phyloP scores from a whole-genome alignment of 1,140 invertebrate species.

The Drosophila elegans region DNA sequence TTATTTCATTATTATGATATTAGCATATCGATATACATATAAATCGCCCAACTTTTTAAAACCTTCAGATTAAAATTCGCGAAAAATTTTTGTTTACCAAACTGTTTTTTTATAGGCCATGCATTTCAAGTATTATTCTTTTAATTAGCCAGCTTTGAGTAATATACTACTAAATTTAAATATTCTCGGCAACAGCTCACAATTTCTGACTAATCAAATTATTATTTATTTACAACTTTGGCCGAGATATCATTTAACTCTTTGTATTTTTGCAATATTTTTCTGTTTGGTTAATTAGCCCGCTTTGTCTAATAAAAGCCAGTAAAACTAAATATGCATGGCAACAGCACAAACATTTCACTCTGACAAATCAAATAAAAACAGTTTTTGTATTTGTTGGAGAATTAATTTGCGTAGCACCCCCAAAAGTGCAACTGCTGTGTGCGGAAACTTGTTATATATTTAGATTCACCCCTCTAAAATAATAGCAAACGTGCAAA shows the following conservation, averaged over 20 bases:
- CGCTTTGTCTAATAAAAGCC: constrained; percentile 13
- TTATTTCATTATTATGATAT: too few relatives aligned
- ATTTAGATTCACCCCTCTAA: constrained; percentile 16
- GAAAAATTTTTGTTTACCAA: constrained; percentile 10
- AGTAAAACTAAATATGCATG: neutral
- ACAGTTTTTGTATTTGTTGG: neutral
- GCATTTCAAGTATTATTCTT: neutral
- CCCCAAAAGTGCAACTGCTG: constrained; percentile 11
- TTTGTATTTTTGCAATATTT: constrained; percentile 10
- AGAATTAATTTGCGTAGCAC: neutral
- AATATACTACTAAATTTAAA: neutral
- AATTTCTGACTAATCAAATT: neutral
- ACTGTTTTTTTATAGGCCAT: neutral
- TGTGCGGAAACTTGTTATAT: constrained; percentile 24
- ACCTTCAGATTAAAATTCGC: constrained; percentile 5
- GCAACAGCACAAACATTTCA: constrained; percentile 7
- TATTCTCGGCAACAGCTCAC: neutral
- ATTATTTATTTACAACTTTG: constrained; percentile 6
- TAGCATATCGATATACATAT: neutral
- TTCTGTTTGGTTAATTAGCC: constrained; percentile 16
- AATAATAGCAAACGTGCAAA: constrained; percentile 13
- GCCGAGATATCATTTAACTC: neutral
- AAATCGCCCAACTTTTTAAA: neutral
- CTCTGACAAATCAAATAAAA: neutral
- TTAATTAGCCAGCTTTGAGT: constrained; percentile 3